Evolutionary conservation across 92 coral and sea anemone species (phyloP).

Genomic region (Palythoa grandis): DNA sequence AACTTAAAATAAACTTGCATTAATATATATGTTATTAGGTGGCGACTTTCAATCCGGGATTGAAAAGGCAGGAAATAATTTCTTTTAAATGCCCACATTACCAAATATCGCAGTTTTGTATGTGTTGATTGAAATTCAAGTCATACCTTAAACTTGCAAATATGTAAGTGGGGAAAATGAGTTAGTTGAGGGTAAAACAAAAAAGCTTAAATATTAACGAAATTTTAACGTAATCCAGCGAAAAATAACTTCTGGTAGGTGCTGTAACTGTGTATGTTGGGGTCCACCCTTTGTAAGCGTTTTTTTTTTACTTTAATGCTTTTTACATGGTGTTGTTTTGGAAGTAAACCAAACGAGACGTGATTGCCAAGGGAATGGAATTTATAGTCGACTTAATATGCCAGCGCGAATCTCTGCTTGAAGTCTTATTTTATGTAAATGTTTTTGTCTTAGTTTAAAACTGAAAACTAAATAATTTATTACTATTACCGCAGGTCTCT

Average conservation of each 20-base stretch:
- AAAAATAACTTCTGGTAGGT: background rate
- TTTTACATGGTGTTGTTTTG: background rate
- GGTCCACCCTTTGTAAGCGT: background rate
- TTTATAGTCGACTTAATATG: background rate
- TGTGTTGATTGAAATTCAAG: background rate
- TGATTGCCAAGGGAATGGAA: background rate
- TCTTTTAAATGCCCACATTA: background rate
- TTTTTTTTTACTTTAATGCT: background rate
- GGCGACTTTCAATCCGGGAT: background rate
- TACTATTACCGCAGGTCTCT: constrained; percentile 6
- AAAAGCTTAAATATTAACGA: background rate
- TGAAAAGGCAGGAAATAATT: background rate
- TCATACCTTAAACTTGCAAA: background rate
- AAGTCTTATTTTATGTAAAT: constrained; percentile 17
- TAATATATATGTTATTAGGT: background rate
- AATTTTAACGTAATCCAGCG: background rate
- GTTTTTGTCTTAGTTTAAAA: background rate
- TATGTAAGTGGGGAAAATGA: background rate
- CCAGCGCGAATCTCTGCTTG: constrained; percentile 4
- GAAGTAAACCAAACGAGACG: constrained; percentile 5
- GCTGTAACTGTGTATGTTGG: background rate
- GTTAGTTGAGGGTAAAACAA: background rate
- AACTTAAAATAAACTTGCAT: background rate
- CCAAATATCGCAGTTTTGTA: background rate
- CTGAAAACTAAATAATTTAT: background rate